These are phyloP conservation scores for Drosophila pruinosa DNA, from an alignment of 1,140 invertebrate genomes.

Conservation along the genomic window DNA sequence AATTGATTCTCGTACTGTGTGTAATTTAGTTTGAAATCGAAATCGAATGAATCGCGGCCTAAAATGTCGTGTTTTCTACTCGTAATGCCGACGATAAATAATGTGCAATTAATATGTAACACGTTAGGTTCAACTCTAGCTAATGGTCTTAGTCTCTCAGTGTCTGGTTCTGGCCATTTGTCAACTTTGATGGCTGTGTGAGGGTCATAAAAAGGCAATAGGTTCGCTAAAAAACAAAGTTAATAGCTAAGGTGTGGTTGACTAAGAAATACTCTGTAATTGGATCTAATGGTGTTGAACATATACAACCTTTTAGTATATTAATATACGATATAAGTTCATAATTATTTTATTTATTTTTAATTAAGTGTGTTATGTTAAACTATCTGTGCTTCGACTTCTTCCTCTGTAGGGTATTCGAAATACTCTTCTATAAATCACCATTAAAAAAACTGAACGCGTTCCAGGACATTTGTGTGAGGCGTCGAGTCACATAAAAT, in stretches of 20 bases:
- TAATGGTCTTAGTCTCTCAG: conserved; percentile 39
- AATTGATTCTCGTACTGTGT: conserved; percentile 52
- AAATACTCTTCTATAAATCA: conserved; percentile 58
- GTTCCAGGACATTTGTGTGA: conserved; percentile 39
- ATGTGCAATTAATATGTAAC: conserved; percentile 80
- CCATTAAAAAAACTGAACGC: conserved; percentile 75
- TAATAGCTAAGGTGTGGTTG: not conserved
- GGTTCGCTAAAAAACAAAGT: not conserved
- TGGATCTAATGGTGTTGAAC: not conserved
- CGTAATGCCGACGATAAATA: conserved; percentile 64
- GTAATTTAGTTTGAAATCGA: conserved; percentile 66
- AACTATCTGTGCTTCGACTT: not conserved
- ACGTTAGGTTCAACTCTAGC: conserved; percentile 64
- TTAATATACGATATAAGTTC: too few relatives aligned
- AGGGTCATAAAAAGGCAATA: conserved; percentile 66
- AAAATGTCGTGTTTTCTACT: conserved; percentile 37
- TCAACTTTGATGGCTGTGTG: conserved; percentile 66
- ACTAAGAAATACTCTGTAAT: not conserved
- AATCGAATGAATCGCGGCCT: conserved; percentile 24
- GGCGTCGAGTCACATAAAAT: conserved; percentile 65
- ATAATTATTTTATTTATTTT: not conserved
- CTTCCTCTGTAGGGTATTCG: conserved; percentile 21
- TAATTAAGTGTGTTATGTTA: too few relatives aligned
- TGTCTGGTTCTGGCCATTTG: conserved; percentile 54
- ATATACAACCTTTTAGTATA: not conserved